A percentile compares a stretch with the other conserved stretches of the same genome.
Conservation (phyloP, 2,888 invertebrate genomes). For the Meteorus cinctellus region DNA sequence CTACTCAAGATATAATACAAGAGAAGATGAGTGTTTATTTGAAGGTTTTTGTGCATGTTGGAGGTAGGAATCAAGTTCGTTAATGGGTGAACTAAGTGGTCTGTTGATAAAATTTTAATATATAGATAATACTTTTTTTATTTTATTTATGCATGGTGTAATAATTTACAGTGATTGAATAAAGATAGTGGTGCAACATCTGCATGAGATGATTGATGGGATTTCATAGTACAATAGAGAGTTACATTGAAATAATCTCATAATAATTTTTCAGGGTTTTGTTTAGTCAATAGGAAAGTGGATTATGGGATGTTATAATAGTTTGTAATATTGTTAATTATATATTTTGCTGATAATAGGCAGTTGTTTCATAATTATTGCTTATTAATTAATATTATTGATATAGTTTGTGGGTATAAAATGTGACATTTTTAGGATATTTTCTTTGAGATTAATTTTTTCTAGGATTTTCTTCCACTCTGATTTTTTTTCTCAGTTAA, state of each 20-base stretch:
- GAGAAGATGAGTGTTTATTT: neutral
- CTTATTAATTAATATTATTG: too few relatives aligned
- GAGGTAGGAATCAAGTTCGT: neutral
- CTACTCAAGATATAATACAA: constrained; percentile 27
- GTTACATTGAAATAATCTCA: too few relatives aligned
- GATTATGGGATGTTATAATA: too few relatives aligned
- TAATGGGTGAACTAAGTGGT: constrained; percentile 18
- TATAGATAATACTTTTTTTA: neutral
- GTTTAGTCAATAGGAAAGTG: too few relatives aligned
- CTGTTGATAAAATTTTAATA: neutral
- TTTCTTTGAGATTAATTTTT: neutral
- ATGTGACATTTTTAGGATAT: neutral
- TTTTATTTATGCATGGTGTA: constrained; percentile 1
- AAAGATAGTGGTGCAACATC: neutral
- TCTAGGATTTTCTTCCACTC: too few relatives aligned
- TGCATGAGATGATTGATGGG: neutral
- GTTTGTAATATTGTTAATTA: too few relatives aligned
- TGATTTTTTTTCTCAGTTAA: neutral
- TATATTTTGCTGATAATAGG: too few relatives aligned
- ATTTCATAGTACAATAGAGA: too few relatives aligned
- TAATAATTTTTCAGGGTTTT: too few relatives aligned
- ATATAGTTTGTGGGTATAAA: too few relatives aligned
- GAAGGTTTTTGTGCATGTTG: neutral
- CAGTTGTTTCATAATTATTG: too few relatives aligned
- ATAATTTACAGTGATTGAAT: neutral